Base-by-base conservation (phyloP, 1,140 invertebrate genomes). In the Saccostrea cuccullata region DNA sequence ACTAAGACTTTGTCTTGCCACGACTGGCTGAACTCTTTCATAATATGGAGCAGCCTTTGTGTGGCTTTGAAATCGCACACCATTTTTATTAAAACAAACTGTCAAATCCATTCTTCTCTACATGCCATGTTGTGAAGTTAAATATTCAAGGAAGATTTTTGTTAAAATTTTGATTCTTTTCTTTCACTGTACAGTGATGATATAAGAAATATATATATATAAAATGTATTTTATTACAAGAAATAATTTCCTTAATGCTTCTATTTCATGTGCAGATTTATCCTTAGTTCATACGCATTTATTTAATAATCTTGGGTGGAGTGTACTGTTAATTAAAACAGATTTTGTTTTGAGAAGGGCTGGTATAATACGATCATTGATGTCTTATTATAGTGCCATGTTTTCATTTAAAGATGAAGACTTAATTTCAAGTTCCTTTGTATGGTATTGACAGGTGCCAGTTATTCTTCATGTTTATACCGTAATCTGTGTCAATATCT, bases 341-440 rank as follows among this genome's bases (percentile, higher is more conserved):
- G 58, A 64, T n/a, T n/a, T 17, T 64, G 58, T 17, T 5, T 64
- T 64, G 17, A 64, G 17, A n/a, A 64, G 15, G 58, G 58, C 1
- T 20, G 58, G n/a, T 20, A n/a, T 64, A 20, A 64, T 64, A 5
- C 5, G 58, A 64, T 64, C 58, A 64, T 64, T 64, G 58, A 64
- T 64, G 58, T 20, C 58, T 64, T 77, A 15, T 36, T 77, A n/a
- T 77, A 36, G 0, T 13, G 70, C 26, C 26, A 30, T 77, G 70
- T 77, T 77, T 77, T 26, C 36, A 77, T 77, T 77, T 77, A 77
- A 77, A 77, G 70, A 77, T 77, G 70, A 77, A 30, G 70, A 36
- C 70, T 77, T 77, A 77, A 77, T 77, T 77, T 77, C 70, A 77
- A 36, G 26, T 20, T 36, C 26, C 30, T 77, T 77, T 77, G 70